phyloP scores from a whole-genome alignment of 2,797 vertebrate species.

The Choloepus didactylus region DNA sequence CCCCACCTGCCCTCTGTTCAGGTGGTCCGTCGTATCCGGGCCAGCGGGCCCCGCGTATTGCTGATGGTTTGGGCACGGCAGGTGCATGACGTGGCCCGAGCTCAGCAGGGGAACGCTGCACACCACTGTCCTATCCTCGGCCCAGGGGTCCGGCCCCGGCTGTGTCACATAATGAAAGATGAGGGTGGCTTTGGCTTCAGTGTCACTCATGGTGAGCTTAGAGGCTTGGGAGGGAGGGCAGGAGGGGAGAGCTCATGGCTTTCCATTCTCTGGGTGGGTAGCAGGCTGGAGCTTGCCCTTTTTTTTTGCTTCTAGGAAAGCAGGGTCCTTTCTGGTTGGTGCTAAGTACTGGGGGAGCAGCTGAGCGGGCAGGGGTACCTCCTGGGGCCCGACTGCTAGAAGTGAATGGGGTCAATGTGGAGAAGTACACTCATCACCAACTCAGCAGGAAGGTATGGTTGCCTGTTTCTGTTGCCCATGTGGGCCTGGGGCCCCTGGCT shows the following conservation, averaged over 20 bases:
- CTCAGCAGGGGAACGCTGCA: conserved; percentile 84
- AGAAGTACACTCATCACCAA: conserved; percentile 86
- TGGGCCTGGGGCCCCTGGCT: not conserved
- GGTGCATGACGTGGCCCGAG: conserved; percentile 87
- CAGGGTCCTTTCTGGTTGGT: conserved; percentile 90
- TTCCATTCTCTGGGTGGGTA: not conserved
- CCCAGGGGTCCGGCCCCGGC: conserved; percentile 88
- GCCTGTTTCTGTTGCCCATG: fast-evolving
- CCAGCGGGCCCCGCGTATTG: conserved; percentile 91
- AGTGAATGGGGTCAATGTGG: conserved; percentile 92
- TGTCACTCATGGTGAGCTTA: conserved; percentile 82
- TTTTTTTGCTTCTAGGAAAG: conserved; percentile 86
- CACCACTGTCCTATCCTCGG: conserved; percentile 84
- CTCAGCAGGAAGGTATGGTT: conserved; percentile 91
- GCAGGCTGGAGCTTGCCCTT: not conserved
- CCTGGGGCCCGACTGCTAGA: conserved; percentile 93
- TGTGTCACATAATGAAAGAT: conserved; percentile 92
- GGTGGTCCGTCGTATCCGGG: conserved; percentile 94
- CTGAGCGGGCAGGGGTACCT: conserved; percentile 92
- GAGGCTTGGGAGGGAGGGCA: conserved; percentile 30
- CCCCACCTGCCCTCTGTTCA: conserved; percentile 70
- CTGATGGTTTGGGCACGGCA: conserved; percentile 90
- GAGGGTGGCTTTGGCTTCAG: conserved; percentile 91
- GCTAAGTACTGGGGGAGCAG: conserved; percentile 89
- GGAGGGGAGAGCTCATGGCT: not conserved